Percentiles rank a stretch among this genome's conserved stretches.
phyloP scores from a whole-genome alignment of 2,888 invertebrate genomes.

The Junonia oenone region DNA sequence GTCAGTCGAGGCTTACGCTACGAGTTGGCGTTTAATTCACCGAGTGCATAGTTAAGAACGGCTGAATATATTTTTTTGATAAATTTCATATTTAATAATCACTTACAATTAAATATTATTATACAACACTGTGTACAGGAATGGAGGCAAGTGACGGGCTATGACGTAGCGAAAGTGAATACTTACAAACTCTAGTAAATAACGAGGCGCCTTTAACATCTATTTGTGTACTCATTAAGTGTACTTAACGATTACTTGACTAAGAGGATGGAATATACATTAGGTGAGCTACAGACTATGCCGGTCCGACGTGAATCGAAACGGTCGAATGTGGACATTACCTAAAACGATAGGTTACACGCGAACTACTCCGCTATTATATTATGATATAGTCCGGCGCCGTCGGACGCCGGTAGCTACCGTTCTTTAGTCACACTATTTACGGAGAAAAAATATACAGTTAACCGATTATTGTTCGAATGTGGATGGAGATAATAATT shows the following conservation, averaged over 20 bases:
- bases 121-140: constrained; percentile 62
- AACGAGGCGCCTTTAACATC: constrained; percentile 56
- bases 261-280: constrained; percentile 79
- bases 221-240: constrained; percentile 67
- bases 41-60: constrained; percentile 57
- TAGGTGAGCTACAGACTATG: constrained; percentile 60
- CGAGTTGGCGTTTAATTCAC: constrained; percentile 54
- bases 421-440: constrained; percentile 35
- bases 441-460: constrained; percentile 29
- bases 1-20: constrained; percentile 66
- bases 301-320: constrained; percentile 42
- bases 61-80: constrained; percentile 42
- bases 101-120: constrained; percentile 57
- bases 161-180: constrained; percentile 55
- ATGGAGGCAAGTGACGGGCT: constrained; percentile 66
- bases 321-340: constrained; percentile 47
- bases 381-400: constrained; percentile 40
- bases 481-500: constrained; percentile 73
- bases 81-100: constrained; percentile 45
- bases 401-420: constrained; percentile 29
- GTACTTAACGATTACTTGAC: constrained; percentile 69
- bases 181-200: constrained; percentile 63
- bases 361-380: constrained; percentile 50
- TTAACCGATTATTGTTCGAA: constrained; percentile 64
- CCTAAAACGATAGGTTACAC: constrained; percentile 41